Evolutionary conservation across 2,113 vertebrate species (phyloP), one percentile per base, ranked within the genome.

Genomic region (Tyto alba): DNA sequence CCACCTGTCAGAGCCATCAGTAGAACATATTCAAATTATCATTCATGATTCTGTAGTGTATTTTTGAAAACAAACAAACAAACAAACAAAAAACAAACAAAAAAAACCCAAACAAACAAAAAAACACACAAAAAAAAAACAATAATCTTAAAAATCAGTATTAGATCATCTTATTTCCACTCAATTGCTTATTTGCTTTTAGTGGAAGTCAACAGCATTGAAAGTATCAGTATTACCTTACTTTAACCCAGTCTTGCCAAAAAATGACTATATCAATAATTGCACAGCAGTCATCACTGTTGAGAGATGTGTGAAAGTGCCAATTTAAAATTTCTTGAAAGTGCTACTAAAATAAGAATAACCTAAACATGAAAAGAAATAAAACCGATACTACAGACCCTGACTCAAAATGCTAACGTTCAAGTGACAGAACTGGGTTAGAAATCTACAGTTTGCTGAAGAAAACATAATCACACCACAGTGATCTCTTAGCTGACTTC

Each of bases 381-480:
- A 69, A 90, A 85, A 19, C 13, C 19, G 27, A 67, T 40, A 62
- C 6, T 22, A 66, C 1, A 92, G 57, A 50, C 9, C 32, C 7
- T 38, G 11, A 15, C 43, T 74, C 21, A 90, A 89, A 92, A 32
- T 26, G 3, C 21, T 60, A 95, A 76, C 21, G 79, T 30, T 20
- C 9, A 60, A 68, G 13, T 88, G 67, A 85, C 64, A 97, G 56
- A 96, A 89, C 23, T 62, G 47, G 41, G 73, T 97, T 86, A 95
- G 34, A 95, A 74, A 95, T 48, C 56, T 73, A 74, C 3, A 11
- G 5, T 67, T 75, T 41, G 10, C 85, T 80, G 48, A 64, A 93
- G 59, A 82, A 93, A 89, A 89, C 38, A 30, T 41, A 91, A 85
- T 87, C 29, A 53, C 81, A 88, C 16, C 22, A 63, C 67, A 85